Conservation (phyloP, 2,113 vertebrate genomes). For the Heliornis fulica region DNA sequence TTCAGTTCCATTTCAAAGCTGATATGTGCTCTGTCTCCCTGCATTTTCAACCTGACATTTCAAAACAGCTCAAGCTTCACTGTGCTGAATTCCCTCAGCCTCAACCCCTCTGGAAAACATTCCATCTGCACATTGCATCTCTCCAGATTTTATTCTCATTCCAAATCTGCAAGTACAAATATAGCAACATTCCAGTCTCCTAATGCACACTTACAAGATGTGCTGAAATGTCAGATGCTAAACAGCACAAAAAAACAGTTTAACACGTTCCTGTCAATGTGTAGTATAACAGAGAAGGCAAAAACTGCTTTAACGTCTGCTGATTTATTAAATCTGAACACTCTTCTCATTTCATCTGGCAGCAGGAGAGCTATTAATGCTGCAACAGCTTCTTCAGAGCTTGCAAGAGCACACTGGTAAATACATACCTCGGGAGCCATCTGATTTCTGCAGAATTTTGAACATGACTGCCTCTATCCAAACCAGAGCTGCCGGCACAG, state of each 20-base stretch:
- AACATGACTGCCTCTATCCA: rapidly evolving
- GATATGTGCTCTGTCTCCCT: rapidly evolving
- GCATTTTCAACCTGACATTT: neutral
- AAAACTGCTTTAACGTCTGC: neutral
- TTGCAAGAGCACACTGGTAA: neutral
- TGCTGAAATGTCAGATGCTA: slow-evolving; percentile 40
- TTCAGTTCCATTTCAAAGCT: neutral
- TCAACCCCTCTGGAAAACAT: neutral
- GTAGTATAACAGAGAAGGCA: neutral
- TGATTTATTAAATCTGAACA: neutral
- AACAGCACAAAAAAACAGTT: neutral
- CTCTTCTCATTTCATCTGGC: neutral
- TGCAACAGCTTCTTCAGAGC: neutral
- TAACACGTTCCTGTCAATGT: neutral
- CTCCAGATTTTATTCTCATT: slow-evolving; percentile 35
- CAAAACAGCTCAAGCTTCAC: neutral
- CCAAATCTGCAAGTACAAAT: slow-evolving; percentile 35
- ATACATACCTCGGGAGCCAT: neutral
- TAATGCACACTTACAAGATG: neutral
- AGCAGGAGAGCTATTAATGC: neutral
- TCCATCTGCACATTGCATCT: neutral
- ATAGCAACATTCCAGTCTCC: slow-evolving; percentile 35
- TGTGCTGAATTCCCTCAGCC: neutral
- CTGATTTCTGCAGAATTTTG: neutral
- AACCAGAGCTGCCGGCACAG: neutral